phyloP scores from a whole-genome alignment of 2,797 vertebrate genomes.

The Sebastiscus tertius region DNA sequence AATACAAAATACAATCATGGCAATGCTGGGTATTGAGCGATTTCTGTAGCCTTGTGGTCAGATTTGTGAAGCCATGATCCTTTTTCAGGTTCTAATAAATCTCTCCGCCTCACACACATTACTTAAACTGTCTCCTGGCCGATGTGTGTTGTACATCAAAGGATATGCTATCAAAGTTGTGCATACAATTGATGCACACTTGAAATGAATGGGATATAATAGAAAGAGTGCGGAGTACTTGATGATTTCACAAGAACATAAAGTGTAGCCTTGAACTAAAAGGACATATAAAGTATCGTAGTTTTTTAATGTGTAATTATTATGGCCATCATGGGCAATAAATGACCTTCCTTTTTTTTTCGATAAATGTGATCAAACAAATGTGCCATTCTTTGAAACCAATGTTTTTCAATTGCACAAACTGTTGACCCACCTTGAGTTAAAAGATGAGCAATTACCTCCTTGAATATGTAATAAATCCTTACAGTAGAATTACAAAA shows the following conservation, averaged over 20 bases:
- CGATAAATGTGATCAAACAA: neutral
- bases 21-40: neutral
- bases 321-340: rapidly evolving
- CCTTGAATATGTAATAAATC: neutral
- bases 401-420: neutral
- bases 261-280: neutral
- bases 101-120: constrained; percentile 4
- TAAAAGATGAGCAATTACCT: neutral
- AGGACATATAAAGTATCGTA: neutral
- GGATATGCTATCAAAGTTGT: neutral
- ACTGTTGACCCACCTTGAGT: neutral
- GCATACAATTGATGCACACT: neutral
- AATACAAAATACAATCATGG: constrained; percentile 5
- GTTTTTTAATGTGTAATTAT: neutral
- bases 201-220: neutral
- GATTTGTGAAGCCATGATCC: constrained; percentile 11
- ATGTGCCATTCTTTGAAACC: neutral
- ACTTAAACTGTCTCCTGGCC: constrained; percentile 7
- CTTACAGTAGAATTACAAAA: neutral
- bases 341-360: neutral
- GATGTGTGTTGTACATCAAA: constrained; percentile 16
- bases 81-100: neutral
- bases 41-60: neutral
- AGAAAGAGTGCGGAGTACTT: neutral
- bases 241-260: neutral